Base-by-base conservation (phyloP, 1,140 invertebrate genomes). In the Sogatella furcifera region DNA sequence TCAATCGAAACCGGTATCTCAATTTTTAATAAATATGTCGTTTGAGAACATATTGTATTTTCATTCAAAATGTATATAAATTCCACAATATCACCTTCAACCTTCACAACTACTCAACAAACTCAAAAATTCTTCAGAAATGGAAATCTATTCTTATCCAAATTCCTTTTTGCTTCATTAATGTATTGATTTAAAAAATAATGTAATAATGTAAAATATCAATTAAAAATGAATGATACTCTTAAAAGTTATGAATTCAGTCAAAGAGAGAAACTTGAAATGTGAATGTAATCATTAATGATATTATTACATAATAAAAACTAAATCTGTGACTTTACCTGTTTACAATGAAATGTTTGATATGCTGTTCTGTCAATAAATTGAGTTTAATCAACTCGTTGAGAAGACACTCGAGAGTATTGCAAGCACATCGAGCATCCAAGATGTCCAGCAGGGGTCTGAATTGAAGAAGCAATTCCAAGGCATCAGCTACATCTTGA, bases 351-450 rank as follows among this genome's bases (percentile, higher is more conserved):
- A 92, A 80, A 67, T 84, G 81, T 67, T 85, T 79, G 2, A 85
- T 79, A 66, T 94, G 87, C 52, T 78, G 78, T 66, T 95, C 90
- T 17, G 80, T 85, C 1, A 96, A 77, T n/a, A 96, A 74, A 69
- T 86, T 84, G 41, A 86, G 78, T 70, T 88, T 90, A 13, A 83
- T 80, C 55, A 95, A 79, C 69, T 93, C 90, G 54, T 86, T 85
- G 15, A 95, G 71, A 34, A 97, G 73, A 69, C 85, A 88, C 67
- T 92, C 85, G 10, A 97, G 75, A 71, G 85, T 88, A 65, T 94
- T 95, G 71, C 90, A 94, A 46, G 85, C 88, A 69, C 87, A 89
- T 65, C 90, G 90, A 0, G 85, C 83, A 72, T 97, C 93, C 73
- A 94, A 85, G 55, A 91, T 82, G 77, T 97, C 93, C 5, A 97